Evolutionary conservation across 1,140 invertebrate genomes (phyloP).

Genomic region (Leptoteleia sp.): DNA sequence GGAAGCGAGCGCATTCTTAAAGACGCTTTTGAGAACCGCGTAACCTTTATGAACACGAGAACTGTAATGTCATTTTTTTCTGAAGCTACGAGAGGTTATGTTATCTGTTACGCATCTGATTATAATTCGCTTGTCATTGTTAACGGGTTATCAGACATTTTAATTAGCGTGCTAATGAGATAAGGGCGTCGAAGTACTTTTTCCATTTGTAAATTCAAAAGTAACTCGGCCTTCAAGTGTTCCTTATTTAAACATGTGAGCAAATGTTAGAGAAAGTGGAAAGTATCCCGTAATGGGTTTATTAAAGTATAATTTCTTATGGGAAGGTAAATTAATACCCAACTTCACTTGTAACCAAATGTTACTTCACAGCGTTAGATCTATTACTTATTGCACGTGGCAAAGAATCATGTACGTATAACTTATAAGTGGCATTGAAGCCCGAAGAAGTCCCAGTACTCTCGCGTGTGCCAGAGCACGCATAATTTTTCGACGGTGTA

Average conservation of each 20-base stretch:
- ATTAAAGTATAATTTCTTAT: no score
- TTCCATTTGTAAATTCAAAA: slow-evolving; percentile 1
- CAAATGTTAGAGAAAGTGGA: not conserved
- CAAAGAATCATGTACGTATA: no score
- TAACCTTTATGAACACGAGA: slow-evolving; percentile 24
- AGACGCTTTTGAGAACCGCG: slow-evolving; percentile 36
- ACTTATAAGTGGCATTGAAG: no score
- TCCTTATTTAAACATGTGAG: not conserved
- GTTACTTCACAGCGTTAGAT: no score
- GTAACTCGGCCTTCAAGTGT: no score
- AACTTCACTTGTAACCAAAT: no score
- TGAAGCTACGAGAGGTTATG: slow-evolving; percentile 19
- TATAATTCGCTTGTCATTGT: slow-evolving; percentile 11
- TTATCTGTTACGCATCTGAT: slow-evolving; percentile 31
- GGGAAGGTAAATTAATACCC: no score
- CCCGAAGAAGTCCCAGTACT: no score
- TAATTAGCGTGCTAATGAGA: slow-evolving; percentile 16
- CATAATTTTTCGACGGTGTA: no score
- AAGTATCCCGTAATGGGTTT: no score
- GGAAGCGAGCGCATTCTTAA: slow-evolving; percentile 7
- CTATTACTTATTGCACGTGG: no score
- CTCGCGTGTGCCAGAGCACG: no score
- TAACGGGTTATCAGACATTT: slow-evolving; percentile 12
- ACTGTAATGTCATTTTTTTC: slow-evolving; percentile 28
- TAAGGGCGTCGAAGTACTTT: not conserved